Base-by-base conservation (phyloP, 2,888 invertebrate species). In the Pemphredon lugubris region DNA sequence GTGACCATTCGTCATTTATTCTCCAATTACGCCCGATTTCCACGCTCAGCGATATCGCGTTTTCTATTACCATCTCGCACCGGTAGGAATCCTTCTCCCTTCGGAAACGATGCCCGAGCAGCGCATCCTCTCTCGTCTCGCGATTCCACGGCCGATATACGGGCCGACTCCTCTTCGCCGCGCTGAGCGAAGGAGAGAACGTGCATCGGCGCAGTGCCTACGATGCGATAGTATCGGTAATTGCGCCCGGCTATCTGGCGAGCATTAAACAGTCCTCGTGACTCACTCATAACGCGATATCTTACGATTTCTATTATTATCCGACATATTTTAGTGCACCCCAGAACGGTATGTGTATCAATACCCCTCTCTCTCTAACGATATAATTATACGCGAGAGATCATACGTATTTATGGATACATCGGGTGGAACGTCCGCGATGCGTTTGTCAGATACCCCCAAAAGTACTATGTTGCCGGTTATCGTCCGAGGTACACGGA, bases 211-310 rank as follows among this genome's bases (percentile, higher is more conserved):
- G 40, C n/a, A 37, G 55, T 16, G 50, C 26, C 40, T 51, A 58
- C 69, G 66, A 64, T 57, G 57, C 65, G 77, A 77, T 77, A 51
- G 53, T 77, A 77, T 77, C 77, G 45, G 66, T 77, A 72, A 75
- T 77, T 72, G 75, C 68, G 58, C 50, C 32, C 37, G 40, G 54
- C 58, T 53, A 72, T 77, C 75, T 69, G 54, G n/a, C 55, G 20
- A 39, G 75, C 50, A 34, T 66, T 61, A 59, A 53, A 67, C 75
- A 60, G 57, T 70, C 23, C 64, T 77, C 72, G 69, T 77, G 69
- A 77, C 77, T 77, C 55, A 55, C 54, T 60, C 73, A 64, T 67
- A 76, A 73, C 40, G 53, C 39, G 44, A 40, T 66, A 66, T 66
- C 61, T 47, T 13, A 20, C 44, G 63, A 69, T 69, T 73, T 75